Evolutionary conservation across 2,113 vertebrate species (phyloP).

Genomic region (Eurystomus gularis): DNA sequence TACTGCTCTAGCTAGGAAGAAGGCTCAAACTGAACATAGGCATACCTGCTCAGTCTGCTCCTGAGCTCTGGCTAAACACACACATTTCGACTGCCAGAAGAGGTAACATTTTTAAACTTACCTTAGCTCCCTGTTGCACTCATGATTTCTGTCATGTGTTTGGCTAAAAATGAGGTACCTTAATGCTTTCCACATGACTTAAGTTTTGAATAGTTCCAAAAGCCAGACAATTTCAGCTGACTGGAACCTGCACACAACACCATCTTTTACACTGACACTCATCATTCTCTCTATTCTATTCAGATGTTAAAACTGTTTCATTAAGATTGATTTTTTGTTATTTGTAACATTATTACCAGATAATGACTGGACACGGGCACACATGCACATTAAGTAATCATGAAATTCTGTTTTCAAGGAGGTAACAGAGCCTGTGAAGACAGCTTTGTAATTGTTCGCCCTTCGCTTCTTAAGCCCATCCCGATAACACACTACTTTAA

Average conservation of each 20-base stretch:
- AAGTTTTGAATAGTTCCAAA: not conserved
- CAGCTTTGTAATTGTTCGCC: not conserved
- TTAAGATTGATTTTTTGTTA: not conserved
- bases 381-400: not conserved
- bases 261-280: not conserved
- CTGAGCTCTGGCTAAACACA: not conserved
- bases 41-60: not conserved
- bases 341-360: not conserved
- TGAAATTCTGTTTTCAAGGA: not conserved
- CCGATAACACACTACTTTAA: not conserved
- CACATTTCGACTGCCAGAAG: rapidly evolving
- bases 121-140: not conserved
- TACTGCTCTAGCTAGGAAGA: not conserved
- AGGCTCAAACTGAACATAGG: not conserved
- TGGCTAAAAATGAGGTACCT: not conserved
- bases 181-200: not conserved
- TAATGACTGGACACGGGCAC: not conserved
- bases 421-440: not conserved
- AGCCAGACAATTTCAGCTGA: not conserved
- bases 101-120: not conserved
- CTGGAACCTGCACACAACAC: not conserved
- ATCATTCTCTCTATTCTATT: not conserved
- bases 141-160: not conserved
- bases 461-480: not conserved
- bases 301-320: not conserved